Conservation (phyloP, 1,140 invertebrate genomes). For the Drosophila willistoni region DNA sequence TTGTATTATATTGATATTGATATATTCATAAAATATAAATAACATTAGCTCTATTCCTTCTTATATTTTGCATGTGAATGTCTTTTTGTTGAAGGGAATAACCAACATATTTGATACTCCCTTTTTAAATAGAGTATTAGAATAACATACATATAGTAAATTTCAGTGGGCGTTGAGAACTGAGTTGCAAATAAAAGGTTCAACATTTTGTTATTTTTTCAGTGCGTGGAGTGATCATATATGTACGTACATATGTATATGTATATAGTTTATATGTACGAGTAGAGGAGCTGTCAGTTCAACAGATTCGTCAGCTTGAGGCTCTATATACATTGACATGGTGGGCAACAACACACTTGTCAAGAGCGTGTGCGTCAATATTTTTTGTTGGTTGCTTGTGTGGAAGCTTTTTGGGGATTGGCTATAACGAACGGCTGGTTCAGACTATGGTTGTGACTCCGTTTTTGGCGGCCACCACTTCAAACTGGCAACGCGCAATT, state of each 20-base stretch:
- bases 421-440: not conserved
- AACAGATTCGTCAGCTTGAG: slow-evolving; percentile 47
- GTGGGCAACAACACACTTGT: slow-evolving; percentile 68
- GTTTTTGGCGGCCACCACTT: slow-evolving; percentile 24
- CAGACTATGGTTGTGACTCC: slow-evolving; percentile 27
- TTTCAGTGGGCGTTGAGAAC: slow-evolving; percentile 7
- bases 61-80: no score
- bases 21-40: no score
- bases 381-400: slow-evolving; percentile 14
- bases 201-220: slow-evolving; percentile 33
- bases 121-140: slow-evolving; percentile 32
- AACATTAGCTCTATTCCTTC: no score
- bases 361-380: slow-evolving; percentile 24
- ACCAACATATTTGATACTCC: not conserved
- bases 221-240: not conserved
- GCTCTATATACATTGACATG: slow-evolving; percentile 37
- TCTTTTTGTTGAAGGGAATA: not conserved
- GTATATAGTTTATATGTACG: not conserved
- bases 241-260: not conserved
- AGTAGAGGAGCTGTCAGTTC: slow-evolving; percentile 43
- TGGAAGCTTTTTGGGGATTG: slow-evolving; percentile 61
- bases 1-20: no score
- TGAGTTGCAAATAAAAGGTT: slow-evolving; percentile 30
- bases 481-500: slow-evolving; percentile 60
- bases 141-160: slow-evolving; percentile 29